Evolutionary conservation across 2,888 invertebrate genomes (phyloP), one percentile per base, ranked within the genome.

Genomic region (Callyntrura sp.): DNA sequence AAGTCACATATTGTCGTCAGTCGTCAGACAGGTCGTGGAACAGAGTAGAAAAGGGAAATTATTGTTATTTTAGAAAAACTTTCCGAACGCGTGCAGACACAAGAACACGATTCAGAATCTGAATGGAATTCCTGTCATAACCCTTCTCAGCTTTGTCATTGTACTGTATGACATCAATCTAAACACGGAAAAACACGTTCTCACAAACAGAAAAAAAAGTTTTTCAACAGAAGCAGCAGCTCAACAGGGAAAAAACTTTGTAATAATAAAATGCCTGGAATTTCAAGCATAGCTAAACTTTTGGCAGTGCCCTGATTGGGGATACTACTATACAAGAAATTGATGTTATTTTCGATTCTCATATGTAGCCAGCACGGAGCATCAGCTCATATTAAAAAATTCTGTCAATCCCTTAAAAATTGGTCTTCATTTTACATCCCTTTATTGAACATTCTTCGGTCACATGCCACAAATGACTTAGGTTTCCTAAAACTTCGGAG

Each of bases 401-500:
- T 79, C 14, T 79, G 79, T 43, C 79, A 78, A 78, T 57, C 79
- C 60, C 23, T 43, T 79, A 23, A 65, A 35, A 17, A 85, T 51
- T 70, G 62, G 57, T 70, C 83, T 70, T 14, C 48, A 60, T 43
- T 35, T 25, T 28, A 51, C n/a, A 76, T 14, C n/a, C 51, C 60
- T 88, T 88, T 88, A 88, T 88, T 88, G 88, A 83, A 88, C 83
- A 88, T 88, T 82, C 88, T 83, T 83, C 76, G 88, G 88, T 87
- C 81, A 70, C 87, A 88, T 88, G 83, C 88, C 88, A 76, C 43
- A 28, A 57, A 57, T 85, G 57, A 57, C 43, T 79, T 57, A 60
- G 60, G 20, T 57, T 79, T n/a, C 17, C 70, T n/a, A 11, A 70
- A 73, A 85, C 12, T 85, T 68, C 6, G 20, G 43, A 28, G 51